These are phyloP conservation scores for Drosophila stalkeri DNA, from an alignment of 2,888 invertebrate species.

Conservation along the genomic window DNA sequence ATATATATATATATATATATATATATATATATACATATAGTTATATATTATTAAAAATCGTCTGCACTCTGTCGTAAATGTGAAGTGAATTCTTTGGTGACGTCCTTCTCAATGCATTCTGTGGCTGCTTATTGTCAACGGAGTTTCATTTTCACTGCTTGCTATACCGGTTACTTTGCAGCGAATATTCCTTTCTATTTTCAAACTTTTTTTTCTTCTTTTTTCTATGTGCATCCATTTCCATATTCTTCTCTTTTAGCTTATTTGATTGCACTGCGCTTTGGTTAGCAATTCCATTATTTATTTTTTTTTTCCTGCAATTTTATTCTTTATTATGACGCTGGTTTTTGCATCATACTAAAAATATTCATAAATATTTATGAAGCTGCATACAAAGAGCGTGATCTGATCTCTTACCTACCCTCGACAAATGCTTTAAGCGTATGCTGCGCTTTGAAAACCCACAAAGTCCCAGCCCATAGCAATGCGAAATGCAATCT, in stretches of 20 bases:
- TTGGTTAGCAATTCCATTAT: conserved; percentile 37
- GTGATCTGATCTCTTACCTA: conserved; percentile 32
- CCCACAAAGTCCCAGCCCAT: conserved; percentile 6
- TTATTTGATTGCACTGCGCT: conserved; percentile 76
- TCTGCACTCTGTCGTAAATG: conserved; percentile 31
- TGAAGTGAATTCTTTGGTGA: conserved; percentile 47
- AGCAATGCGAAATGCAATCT: conserved; percentile 44
- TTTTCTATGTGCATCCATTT: conserved; percentile 13
- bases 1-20: too few relatives aligned
- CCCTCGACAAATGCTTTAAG: not conserved
- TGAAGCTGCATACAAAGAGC: conserved; percentile 54
- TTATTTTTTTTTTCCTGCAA: not conserved
- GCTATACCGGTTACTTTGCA: conserved; percentile 23
- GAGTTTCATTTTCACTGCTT: conserved; percentile 71
- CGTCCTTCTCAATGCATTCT: conserved; percentile 20
- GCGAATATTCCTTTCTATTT: conserved; percentile 12
- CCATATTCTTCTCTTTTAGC: conserved; percentile 29
- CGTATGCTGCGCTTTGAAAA: conserved; percentile 9
- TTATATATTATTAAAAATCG: too few relatives aligned
- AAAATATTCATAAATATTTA: conserved; percentile 76
- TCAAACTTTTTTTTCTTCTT: not conserved
- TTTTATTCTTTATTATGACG: conserved; percentile 50
- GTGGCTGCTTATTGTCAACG: conserved; percentile 57
- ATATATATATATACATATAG: too few relatives aligned
- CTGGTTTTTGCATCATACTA: conserved; percentile 56